Percentiles rank a stretch among this genome's conserved stretches.
Conservation (phyloP, 2,888 invertebrate genomes). For the Drosophila algonquin region DNA sequence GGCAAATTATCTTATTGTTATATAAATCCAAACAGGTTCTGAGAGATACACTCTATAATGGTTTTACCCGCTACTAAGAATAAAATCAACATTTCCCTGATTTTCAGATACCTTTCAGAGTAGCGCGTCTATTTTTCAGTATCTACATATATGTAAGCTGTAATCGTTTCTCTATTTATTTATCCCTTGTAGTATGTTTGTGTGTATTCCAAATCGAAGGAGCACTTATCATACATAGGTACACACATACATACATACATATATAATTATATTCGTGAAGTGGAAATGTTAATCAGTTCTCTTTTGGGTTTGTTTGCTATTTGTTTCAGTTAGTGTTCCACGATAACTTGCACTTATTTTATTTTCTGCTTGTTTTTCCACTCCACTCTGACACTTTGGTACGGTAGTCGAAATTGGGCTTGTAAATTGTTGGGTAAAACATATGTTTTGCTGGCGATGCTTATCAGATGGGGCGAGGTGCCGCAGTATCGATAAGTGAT, state of each 20-base stretch:
- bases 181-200: too few relatives aligned
- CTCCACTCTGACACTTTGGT: constrained; percentile 21
- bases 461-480: constrained; percentile 48
- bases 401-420: constrained; percentile 43
- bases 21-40: too few relatives aligned
- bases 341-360: background rate
- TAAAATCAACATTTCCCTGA: too few relatives aligned
- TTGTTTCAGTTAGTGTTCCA: constrained; percentile 3
- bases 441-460: constrained; percentile 66
- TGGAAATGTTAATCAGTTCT: constrained; percentile 4
- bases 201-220: too few relatives aligned
- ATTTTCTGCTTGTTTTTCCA: constrained; percentile 12
- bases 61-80: too few relatives aligned
- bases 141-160: too few relatives aligned
- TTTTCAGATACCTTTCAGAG: too few relatives aligned
- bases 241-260: background rate
- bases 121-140: too few relatives aligned
- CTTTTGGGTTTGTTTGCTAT: constrained; percentile 5
- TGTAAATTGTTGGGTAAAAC: constrained; percentile 51
- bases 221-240: background rate
- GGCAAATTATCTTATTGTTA: too few relatives aligned
- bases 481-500: constrained; percentile 54
- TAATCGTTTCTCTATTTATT: too few relatives aligned
- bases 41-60: too few relatives aligned
- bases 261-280: background rate